Evolutionary conservation across 2,888 invertebrate genomes (phyloP), one percentile per base, ranked within the genome.

Genomic region (Dryocosmus kuriphilus): DNA sequence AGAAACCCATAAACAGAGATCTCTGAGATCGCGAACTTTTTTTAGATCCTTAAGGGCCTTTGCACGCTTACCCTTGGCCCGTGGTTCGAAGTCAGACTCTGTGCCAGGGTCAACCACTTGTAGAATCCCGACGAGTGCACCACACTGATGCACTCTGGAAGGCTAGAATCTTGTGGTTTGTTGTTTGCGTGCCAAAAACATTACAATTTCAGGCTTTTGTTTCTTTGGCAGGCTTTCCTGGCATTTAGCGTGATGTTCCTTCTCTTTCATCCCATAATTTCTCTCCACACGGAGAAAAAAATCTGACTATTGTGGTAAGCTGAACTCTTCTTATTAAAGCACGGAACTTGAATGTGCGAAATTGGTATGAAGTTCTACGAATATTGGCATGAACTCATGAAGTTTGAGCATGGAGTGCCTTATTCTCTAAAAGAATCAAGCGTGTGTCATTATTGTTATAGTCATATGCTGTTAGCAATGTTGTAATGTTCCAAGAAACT

Each of bases 31-130:
- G 14, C 16, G 65, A n/a, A 41, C 41, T 24, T 65, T 51, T 63
- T 65, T 24, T n/a, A 38, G 22, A 41, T 65, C 22, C 38, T 65
- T 65, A 41, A 65, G 65, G 65, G 65, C 41, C 35, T 16, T 38
- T 22, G 9, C n/a, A 65, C 38, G 65, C 38, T 38, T 65, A 65
- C 65, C 65, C 65, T 65, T 65, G 65, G 38, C 38, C 65, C 81
- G 79, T 82, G 82, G 84, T 79, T 85, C 80, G 84, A 83, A 84
- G 80, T 82, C 85, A 85, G 84, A 85, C 85, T 85, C 85, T 87
- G 84, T 87, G 88, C 89, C 88, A 89, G 86, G 88, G 88, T 89
- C 88, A 88, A 89, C 88, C 88, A 89, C 88, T 89, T 89, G 88
- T 89, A 88, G 88, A 85, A 89, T 87, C 87, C 83, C 85, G 85